A percentile compares a stretch with the other conserved stretches of the same genome.
phyloP scores from a whole-genome alignment of 2,113 vertebrate genomes.

The Vimba vimba region DNA sequence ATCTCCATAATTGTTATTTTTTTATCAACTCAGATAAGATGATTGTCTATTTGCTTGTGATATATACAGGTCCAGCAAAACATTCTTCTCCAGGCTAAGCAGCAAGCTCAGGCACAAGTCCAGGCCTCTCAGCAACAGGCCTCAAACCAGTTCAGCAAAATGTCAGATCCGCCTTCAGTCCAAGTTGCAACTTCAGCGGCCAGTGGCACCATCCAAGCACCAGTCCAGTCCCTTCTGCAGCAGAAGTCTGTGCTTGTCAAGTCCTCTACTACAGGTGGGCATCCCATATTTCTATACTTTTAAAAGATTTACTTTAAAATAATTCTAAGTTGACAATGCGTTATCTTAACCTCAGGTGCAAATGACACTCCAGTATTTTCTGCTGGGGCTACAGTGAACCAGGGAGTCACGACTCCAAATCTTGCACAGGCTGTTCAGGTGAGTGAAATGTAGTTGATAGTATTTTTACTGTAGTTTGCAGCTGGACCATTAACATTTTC shows the following conservation, averaged over 20 bases:
- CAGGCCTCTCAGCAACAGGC: constrained; percentile 52
- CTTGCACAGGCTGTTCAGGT: constrained; percentile 82
- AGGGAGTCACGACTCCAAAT: constrained; percentile 69
- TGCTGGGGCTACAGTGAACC: constrained; percentile 74
- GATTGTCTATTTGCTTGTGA: background rate
- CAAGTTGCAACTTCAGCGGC: constrained; percentile 66
- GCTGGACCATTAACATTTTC: background rate
- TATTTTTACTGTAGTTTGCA: constrained; percentile 4
- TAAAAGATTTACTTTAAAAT: background rate
- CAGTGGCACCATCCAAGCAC: constrained; percentile 56
- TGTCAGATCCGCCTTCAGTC: constrained; percentile 70
- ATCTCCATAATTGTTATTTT: background rate
- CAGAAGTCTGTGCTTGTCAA: constrained; percentile 80
- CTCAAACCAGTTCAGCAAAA: constrained; percentile 69
- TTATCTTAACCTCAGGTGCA: constrained; percentile 65
- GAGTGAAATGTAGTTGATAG: background rate
- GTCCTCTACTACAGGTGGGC: constrained; percentile 71
- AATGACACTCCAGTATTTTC: constrained; percentile 83
- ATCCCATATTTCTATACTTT: background rate
- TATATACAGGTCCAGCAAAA: constrained; percentile 82
- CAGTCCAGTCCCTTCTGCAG: constrained; percentile 75
- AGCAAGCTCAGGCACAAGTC: constrained; percentile 64
- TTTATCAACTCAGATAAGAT: background rate
- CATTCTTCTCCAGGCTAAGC: constrained; percentile 81
- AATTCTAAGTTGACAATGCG: background rate